These are phyloP conservation scores for Zapus hudsonius DNA, from an alignment of 2,113 vertebrate species.

Conservation along the genomic window DNA sequence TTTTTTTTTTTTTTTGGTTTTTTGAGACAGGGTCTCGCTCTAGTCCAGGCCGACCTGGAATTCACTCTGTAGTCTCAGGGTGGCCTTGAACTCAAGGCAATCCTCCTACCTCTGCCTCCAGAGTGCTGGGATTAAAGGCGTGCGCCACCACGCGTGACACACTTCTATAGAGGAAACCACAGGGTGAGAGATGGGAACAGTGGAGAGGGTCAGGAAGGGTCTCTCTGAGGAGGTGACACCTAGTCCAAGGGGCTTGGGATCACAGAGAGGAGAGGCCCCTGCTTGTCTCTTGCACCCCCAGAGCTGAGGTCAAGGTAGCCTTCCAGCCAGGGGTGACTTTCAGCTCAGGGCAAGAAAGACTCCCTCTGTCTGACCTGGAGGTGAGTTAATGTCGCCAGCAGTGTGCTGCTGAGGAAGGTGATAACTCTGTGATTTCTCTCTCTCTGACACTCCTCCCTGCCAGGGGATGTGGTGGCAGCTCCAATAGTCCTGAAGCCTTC, in stretches of 20 bases:
- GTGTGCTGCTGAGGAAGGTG: background rate
- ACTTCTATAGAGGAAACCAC: background rate
- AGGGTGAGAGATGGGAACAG: background rate
- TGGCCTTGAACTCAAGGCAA: too few relatives aligned
- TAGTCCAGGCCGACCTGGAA: too few relatives aligned
- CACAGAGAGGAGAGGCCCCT: background rate
- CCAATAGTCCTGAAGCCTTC: background rate
- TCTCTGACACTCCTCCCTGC: background rate
- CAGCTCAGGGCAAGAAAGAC: background rate
- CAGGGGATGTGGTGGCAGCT: background rate
- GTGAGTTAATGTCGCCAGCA: background rate
- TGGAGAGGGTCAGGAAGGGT: background rate
- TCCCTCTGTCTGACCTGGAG: background rate
- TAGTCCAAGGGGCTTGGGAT: background rate
- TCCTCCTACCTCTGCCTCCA: too few relatives aligned
- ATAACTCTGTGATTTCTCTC: constrained; percentile 56
- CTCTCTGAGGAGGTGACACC: background rate
- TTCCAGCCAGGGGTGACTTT: background rate
- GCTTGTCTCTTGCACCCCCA: background rate
- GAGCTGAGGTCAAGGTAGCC: background rate
- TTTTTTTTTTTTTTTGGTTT: too few relatives aligned
- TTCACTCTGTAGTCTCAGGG: too few relatives aligned
- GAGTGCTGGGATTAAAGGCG: too few relatives aligned
- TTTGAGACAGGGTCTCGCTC: too few relatives aligned
- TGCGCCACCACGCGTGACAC: too few relatives aligned